Percentiles rank a stretch among this genome's conserved stretches.
phyloP scores from a whole-genome alignment of 2,113 vertebrate genomes.

The Antidorcas marsupialis region DNA sequence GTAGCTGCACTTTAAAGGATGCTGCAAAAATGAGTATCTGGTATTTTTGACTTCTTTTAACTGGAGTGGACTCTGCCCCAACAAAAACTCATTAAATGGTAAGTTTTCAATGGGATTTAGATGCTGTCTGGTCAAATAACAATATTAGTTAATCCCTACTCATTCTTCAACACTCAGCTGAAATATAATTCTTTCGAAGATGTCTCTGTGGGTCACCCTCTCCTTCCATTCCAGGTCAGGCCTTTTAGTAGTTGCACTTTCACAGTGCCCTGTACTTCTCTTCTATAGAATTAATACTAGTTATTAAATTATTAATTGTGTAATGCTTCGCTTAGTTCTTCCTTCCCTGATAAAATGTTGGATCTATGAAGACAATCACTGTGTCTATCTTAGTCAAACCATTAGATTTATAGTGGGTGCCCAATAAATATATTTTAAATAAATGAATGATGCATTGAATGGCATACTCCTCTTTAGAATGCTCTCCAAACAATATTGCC shows the following conservation, averaged over 20 bases:
- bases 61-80: not conserved
- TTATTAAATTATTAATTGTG: not conserved
- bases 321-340: not conserved
- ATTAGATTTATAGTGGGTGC: not conserved
- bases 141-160: not conserved
- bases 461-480: not conserved
- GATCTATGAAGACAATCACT: not conserved
- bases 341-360: not conserved
- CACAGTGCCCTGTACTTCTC: not conserved
- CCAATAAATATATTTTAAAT: not conserved
- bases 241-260: not conserved
- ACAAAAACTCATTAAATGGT: not conserved
- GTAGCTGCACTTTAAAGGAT: not conserved
- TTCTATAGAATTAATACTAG: not conserved
- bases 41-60: not conserved
- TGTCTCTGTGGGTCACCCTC: not conserved
- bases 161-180: not conserved
- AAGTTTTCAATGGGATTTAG: not conserved
- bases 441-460: not conserved
- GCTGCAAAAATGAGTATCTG: not conserved
- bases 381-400: not conserved
- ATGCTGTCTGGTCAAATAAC: not conserved
- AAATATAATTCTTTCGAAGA: not conserved
- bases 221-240: not conserved
- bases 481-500: not conserved